Evolutionary conservation across 2,113 vertebrate genomes (phyloP).

Genomic region (Rhagologus leucostigma): DNA sequence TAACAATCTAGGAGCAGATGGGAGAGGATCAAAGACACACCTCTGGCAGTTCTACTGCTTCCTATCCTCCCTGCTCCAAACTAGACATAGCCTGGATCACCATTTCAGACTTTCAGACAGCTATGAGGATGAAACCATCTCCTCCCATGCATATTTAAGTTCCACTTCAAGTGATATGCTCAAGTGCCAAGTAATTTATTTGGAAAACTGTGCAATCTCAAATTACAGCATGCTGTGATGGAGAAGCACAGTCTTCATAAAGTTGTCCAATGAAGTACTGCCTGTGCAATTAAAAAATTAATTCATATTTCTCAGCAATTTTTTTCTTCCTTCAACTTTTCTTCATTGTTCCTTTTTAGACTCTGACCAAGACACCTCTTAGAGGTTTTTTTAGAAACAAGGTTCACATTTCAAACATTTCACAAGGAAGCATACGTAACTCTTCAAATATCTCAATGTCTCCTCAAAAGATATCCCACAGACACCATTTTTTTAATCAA

Average conservation of each 20-base stretch:
- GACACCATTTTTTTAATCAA: not conserved
- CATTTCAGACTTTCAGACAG: not conserved
- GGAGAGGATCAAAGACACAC: not conserved
- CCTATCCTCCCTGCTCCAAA: not conserved
- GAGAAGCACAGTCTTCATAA: not conserved
- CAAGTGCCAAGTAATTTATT: not conserved
- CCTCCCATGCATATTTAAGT: not conserved
- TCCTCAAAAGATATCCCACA: not conserved
- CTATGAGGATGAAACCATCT: not conserved
- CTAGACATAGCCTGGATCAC: not conserved
- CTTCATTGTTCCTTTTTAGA: not conserved
- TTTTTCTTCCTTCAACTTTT: not conserved
- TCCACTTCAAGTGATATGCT: not conserved
- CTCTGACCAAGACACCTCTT: not conserved
- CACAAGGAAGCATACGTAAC: not conserved
- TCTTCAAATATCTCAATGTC: not conserved
- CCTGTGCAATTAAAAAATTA: not conserved
- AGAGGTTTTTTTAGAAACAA: not conserved
- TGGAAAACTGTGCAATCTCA: not conserved
- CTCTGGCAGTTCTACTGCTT: not conserved
- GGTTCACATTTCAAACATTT: not conserved
- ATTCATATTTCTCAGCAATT: not conserved
- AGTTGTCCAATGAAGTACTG: not conserved
- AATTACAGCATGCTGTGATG: not conserved
- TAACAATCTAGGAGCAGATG: not conserved